phyloP scores from a whole-genome alignment of 2,113 vertebrate genomes.

The Ctenomys sociabilis region DNA sequence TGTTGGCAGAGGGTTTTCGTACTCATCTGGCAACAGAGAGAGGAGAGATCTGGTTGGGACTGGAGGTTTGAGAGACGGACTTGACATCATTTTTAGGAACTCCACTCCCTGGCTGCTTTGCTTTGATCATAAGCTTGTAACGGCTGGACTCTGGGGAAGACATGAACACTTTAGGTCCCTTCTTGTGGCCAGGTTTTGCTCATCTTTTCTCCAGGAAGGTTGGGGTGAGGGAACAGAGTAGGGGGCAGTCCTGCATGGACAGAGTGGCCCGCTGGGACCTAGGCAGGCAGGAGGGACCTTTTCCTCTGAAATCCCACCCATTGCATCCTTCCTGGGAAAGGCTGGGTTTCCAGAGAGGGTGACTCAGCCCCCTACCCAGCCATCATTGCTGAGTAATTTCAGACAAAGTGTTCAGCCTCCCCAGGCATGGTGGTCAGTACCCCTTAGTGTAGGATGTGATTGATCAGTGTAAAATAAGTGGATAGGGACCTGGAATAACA shows the following conservation, averaged over 20 bases:
- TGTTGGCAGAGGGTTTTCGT: too few relatives aligned
- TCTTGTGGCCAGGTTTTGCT: background rate
- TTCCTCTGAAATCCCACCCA: background rate
- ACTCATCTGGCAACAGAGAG: background rate
- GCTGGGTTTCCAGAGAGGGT: background rate
- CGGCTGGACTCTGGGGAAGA: background rate
- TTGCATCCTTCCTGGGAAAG: background rate
- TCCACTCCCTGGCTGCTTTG: background rate
- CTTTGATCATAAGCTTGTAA: constrained; percentile 14
- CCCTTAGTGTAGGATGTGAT: background rate
- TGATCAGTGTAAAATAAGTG: background rate
- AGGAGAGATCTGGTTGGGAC: background rate
- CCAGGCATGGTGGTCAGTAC: background rate
- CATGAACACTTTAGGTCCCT: background rate
- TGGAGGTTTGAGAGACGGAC: background rate
- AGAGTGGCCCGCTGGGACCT: background rate
- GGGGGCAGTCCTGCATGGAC: background rate
- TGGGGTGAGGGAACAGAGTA: fast-evolving
- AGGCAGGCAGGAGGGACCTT: too few relatives aligned
- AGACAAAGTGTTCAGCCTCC: background rate
- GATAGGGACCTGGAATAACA: background rate
- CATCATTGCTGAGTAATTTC: background rate
- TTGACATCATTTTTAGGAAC: constrained; percentile 57
- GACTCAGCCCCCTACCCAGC: background rate
- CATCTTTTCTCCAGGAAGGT: background rate